Base-by-base conservation (phyloP, 2,797 vertebrate genomes). In the Gymnocypris eckloni region DNA sequence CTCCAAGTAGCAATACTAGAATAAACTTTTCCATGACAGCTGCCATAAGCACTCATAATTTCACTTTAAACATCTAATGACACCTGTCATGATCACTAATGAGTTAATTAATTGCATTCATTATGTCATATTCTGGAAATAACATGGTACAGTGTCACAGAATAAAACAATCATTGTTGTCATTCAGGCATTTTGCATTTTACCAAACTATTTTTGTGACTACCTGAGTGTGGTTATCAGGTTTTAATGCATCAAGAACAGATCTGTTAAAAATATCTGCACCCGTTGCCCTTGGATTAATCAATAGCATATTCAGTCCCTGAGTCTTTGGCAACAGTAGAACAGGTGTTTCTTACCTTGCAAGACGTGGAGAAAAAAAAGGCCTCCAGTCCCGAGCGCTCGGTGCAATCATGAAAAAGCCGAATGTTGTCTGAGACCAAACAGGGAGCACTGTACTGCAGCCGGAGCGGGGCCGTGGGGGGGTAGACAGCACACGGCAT, bases 311-410 rank as follows among this genome's bases (percentile, higher is more conserved):
- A 84, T 89, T 89, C 84, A 86, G 83, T 75, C 82, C 56, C 4
- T 8, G 61, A 82, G 82, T 80, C 82, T 77, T 76, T 86, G 66
- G 89, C 79, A 87, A 86, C 69, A 73, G 81, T 85, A 81, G 85
- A 89, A 89, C 91, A 92, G 91, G 90, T 92, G 91, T 92, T 90
- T 91, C 89, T 91, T 91, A 88, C 88, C 90, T 89, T 78, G 83
- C 69, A 80, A 87, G 72, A 79, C 9, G 39, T 54, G 48, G 75
- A 41, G 33, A 28, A 85, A 48, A 87, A 87, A 89, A 84, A 88
- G 48, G 43, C 61, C 39, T 37, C 41, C 16, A 80, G 85, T 85
- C 79, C 72, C 16, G 41, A 89, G 84, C 67, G 39, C 88, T 75
- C 84, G 75, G 84, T 86, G 81, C 78, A 87, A 79, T 81, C 85